Percentiles rank a stretch among this genome's conserved stretches.
phyloP scores from a whole-genome alignment of 2,113 vertebrate species.

The Spea multiplicata region DNA sequence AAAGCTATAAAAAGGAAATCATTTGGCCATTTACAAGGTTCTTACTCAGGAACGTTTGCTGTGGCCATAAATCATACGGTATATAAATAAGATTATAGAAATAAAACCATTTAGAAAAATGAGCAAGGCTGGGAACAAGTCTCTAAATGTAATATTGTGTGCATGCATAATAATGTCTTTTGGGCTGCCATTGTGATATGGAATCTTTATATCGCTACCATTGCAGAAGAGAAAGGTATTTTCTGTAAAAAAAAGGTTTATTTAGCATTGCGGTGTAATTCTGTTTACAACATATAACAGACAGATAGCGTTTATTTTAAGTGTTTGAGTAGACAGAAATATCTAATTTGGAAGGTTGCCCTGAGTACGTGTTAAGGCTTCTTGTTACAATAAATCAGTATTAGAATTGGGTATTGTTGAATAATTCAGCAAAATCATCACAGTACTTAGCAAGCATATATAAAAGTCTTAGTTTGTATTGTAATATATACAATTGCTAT shows the following conservation, averaged over 20 bases:
- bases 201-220: conserved; percentile 19
- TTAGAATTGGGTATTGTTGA: too few species aligned
- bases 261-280: conserved; percentile 25
- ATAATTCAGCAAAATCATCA: too few species aligned
- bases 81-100: conserved; percentile 43
- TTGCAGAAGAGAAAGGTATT: conserved; percentile 28
- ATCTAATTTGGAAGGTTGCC: too few species aligned
- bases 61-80: conserved; percentile 35
- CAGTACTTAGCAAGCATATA: too few species aligned
- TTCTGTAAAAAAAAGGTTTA: conserved; percentile 29
- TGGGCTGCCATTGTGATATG: conserved; percentile 24
- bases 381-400: too few species aligned
- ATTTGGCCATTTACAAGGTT: conserved; percentile 29
- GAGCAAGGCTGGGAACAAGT: conserved; percentile 38
- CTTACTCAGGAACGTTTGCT: conserved; percentile 20
- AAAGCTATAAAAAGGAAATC: conserved; percentile 39
- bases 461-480: too few species aligned
- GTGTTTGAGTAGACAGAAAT: too few species aligned
- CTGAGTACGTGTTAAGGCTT: too few species aligned
- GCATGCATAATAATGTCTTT: conserved; percentile 36
- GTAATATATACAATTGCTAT: too few species aligned
- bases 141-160: conserved; percentile 39
- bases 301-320: too few species aligned
- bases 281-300: not conserved
- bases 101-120: conserved; percentile 46